Conservation (phyloP, 1,140 invertebrate genomes). For the Sinonovacula constricta region DNA sequence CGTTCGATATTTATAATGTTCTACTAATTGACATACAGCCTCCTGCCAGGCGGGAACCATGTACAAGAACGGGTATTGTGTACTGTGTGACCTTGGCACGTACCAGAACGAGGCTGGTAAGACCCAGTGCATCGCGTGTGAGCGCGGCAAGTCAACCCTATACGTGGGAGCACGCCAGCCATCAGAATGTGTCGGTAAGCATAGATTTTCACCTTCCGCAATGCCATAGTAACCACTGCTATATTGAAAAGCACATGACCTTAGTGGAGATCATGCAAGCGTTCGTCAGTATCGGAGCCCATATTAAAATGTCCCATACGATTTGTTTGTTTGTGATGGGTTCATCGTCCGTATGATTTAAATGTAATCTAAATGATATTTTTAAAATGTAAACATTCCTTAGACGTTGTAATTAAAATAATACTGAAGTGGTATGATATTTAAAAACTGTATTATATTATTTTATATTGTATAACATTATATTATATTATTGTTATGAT, state of each 20-base stretch:
- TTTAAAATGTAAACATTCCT: too few relatives aligned
- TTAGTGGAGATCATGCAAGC: not conserved
- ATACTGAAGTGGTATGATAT: too few relatives aligned
- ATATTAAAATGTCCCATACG: not conserved
- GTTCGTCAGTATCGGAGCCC: not conserved
- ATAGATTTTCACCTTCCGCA: not conserved
- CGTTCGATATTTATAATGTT: too few relatives aligned
- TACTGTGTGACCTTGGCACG: constrained; percentile 17
- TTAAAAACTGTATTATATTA: too few relatives aligned
- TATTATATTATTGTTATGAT: too few relatives aligned
- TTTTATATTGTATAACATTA: too few relatives aligned
- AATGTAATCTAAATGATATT: too few relatives aligned
- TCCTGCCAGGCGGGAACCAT: constrained; percentile 36
- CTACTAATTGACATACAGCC: not conserved
- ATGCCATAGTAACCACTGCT: not conserved
- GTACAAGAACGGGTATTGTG: not conserved
- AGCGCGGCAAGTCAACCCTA: not conserved
- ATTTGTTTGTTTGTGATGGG: too few relatives aligned
- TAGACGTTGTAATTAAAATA: too few relatives aligned
- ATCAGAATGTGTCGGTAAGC: constrained; percentile 26
- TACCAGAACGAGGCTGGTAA: constrained; percentile 18
- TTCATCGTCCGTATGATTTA: too few relatives aligned
- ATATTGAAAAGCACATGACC: too few relatives aligned
- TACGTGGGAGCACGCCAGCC: constrained; percentile 13
- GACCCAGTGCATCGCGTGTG: constrained; percentile 14